phyloP scores from a whole-genome alignment of 1,140 invertebrate genomes.

The Myzus persicae region DNA sequence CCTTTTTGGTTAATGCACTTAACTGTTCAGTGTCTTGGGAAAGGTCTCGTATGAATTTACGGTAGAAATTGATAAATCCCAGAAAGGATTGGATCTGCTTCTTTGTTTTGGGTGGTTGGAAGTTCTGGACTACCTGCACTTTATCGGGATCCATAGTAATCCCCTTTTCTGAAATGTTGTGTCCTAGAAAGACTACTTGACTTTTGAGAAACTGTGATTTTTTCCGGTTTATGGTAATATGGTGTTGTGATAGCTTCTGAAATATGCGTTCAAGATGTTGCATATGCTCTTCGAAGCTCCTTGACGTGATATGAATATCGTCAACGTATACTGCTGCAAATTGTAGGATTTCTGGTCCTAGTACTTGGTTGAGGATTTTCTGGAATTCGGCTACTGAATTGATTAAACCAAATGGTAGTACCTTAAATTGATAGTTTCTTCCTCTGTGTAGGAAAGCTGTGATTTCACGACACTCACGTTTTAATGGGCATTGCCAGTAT shows the following conservation, averaged over 20 bases:
- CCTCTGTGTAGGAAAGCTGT: not conserved
- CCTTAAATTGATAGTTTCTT: not conserved
- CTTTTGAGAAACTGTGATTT: constrained; percentile 2
- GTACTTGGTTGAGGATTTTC: not conserved
- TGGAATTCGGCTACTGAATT: not conserved
- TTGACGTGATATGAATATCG: constrained; percentile 1
- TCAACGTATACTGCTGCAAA: not conserved
- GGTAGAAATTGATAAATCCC: not conserved
- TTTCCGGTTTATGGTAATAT: not conserved
- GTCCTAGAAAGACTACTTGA: not conserved
- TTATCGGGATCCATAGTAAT: not conserved
- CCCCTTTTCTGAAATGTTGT: not conserved
- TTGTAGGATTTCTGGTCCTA: not conserved
- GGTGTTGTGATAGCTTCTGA: not conserved
- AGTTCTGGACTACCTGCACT: not conserved
- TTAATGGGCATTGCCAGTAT: not conserved
- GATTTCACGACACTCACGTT: not conserved
- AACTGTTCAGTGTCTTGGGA: not conserved
- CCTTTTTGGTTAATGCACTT: not conserved
- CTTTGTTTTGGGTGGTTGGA: not conserved
- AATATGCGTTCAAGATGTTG: too few species aligned
- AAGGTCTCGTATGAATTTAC: not conserved
- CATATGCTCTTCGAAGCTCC: too few species aligned
- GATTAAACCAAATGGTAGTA: not conserved
- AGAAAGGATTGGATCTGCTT: not conserved